These are phyloP conservation scores for Sebastes vulpes DNA, from an alignment of 2,797 vertebrate genomes.

Conservation along the genomic window DNA sequence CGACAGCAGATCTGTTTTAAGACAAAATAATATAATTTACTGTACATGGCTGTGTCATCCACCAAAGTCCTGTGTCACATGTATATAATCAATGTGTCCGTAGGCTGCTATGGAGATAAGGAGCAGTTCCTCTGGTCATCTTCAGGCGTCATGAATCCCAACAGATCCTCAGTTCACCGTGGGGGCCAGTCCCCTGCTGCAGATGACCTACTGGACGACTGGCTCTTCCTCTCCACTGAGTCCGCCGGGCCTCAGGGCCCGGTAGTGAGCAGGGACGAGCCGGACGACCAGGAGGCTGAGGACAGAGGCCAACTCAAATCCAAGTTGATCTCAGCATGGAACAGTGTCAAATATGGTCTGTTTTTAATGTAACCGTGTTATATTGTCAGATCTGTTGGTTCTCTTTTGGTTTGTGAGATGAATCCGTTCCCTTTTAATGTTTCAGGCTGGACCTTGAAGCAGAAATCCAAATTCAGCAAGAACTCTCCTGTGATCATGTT, in stretches of 20 bases:
- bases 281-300: slow-evolving; percentile 61
- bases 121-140: slow-evolving; percentile 4
- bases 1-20: not conserved
- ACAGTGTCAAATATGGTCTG: slow-evolving; percentile 93
- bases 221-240: slow-evolving; percentile 69
- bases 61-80: not conserved
- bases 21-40: not conserved
- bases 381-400: not conserved
- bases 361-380: not conserved
- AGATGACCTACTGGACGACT: slow-evolving; percentile 70
- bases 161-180: slow-evolving; percentile 37
- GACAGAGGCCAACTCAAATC: slow-evolving; percentile 88
- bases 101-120: slow-evolving; percentile 52
- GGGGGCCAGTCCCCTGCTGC: slow-evolving; percentile 61
- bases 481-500: slow-evolving; percentile 87
- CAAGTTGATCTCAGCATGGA: slow-evolving; percentile 90
- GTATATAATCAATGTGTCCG: not conserved
- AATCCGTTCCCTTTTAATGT: not conserved
- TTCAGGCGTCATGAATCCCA: slow-evolving; percentile 60
- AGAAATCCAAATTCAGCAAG: slow-evolving; percentile 89
- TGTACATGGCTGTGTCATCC: not conserved
- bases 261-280: slow-evolving; percentile 19
- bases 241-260: slow-evolving; percentile 1
- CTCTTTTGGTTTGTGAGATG: not conserved
- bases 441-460: slow-evolving; percentile 89